A percentile compares a stretch with the other conserved stretches of the same genome.
Evolutionary conservation across 1,140 invertebrate genomes (phyloP).

Genomic region (Nephila pilipes): DNA sequence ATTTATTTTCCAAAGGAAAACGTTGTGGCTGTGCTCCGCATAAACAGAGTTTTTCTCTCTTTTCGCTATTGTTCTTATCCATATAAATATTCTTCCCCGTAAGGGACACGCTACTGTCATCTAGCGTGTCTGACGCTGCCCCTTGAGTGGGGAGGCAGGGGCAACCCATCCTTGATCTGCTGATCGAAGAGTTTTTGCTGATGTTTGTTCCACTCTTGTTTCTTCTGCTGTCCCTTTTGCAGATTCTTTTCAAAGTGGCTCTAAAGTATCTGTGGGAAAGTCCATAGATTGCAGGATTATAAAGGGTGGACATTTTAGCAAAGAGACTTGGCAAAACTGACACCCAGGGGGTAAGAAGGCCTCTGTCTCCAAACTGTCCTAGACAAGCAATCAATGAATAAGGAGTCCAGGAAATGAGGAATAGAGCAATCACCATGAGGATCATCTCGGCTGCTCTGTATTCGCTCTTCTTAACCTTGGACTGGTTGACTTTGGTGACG

Average conservation of each 20-base stretch:
- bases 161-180: background rate
- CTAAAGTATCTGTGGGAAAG: conserved; percentile 75
- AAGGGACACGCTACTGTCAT: background rate
- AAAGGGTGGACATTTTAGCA: conserved; percentile 83
- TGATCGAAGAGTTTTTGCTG: conserved; percentile 37
- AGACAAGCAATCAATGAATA: conserved; percentile 88
- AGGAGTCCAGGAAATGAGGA: conserved; percentile 89
- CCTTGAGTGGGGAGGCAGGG: conserved; percentile 28
- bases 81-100: conserved; percentile 24
- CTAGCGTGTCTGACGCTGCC: background rate
- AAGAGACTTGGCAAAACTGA: conserved; percentile 88
- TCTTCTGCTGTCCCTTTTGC: background rate
- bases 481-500: conserved; percentile 60
- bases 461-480: conserved; percentile 77
- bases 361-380: conserved; percentile 80
- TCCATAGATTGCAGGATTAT: conserved; percentile 79
- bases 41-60: background rate
- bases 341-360: conserved; percentile 83
- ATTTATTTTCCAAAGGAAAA: too few species aligned
- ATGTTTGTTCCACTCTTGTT: background rate
- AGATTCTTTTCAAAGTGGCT: conserved; percentile 17
- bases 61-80: background rate
- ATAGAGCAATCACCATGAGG: conserved; percentile 86
- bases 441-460: conserved; percentile 85
- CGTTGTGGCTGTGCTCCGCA: background rate